Base-by-base conservation (phyloP, 2,888 invertebrate species). In the Cordylochernes scorpioides region DNA sequence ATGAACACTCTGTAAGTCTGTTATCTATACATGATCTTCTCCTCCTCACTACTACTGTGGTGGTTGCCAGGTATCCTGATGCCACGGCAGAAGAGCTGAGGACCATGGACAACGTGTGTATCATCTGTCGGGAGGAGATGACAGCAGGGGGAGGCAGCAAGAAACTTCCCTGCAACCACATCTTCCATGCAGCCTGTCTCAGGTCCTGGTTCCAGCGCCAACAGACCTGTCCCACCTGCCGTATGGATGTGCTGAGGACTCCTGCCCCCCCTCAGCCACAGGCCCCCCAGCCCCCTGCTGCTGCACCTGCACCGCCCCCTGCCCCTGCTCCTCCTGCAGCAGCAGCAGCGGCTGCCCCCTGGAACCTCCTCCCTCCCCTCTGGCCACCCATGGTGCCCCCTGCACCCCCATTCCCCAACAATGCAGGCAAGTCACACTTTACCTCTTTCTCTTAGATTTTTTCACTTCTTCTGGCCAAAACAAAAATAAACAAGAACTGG, bases 121-220 rank as follows among this genome's bases (percentile, higher is more conserved):
- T 99, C 45, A 99, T 99, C 46, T 99, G 97, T 52, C 66, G 91
- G 10, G 73, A 75, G 52, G 73, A 74, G 50, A 75, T 74, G 73
- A 32, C 32, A 34, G 46, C 32, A 6, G 34, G 32, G 25, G 38
- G 38, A 30, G 33, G 67, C 28, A 73, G 88, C 22, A 97, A 99
- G 57, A 94, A 91, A 51, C 57, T 99, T 39, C 94, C 97, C 1
- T 99, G 97, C 58, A 86, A 86, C 53, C 97, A 99, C 55, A 94
- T 99, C 47, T 97, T 99, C 62, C 97, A 99, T 57, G 78, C 88
- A 25, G 74, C 78, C 30, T 97, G 97, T 55, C 62, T 97, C 31
- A 68, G 94, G 27, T 84, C 88, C 21, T 99, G 97, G 97, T 99
- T 99, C 59, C 97, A 97, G 58, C 67, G 97, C 6, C 97, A 99